Percentiles rank a stretch among this genome's conserved stretches.
Conservation (phyloP, 2,113 vertebrate genomes). For the Scortum barcoo region DNA sequence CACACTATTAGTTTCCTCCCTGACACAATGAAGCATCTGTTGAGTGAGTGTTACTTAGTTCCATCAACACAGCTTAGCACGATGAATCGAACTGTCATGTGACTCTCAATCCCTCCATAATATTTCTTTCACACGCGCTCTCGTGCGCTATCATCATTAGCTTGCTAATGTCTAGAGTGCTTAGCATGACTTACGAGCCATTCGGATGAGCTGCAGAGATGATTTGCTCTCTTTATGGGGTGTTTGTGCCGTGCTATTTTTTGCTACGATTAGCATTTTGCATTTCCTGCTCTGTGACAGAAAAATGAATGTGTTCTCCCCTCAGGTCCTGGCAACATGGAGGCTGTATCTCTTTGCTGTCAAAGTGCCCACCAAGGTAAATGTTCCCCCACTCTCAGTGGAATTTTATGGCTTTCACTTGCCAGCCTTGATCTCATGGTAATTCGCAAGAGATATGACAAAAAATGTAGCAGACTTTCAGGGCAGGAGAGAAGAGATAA, state of each 20-base stretch:
- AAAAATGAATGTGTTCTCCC: slow-evolving; percentile 73
- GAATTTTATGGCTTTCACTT: slow-evolving; percentile 71
- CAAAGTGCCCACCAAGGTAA: slow-evolving; percentile 93
- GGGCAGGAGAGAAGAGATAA: slow-evolving; percentile 42
- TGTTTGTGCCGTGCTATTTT: slow-evolving; percentile 68
- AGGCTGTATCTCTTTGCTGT: slow-evolving; percentile 90
- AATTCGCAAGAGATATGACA: slow-evolving; percentile 47
- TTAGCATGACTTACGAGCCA: slow-evolving; percentile 66
- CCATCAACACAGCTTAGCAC: slow-evolving; percentile 44
- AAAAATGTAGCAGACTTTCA: slow-evolving; percentile 35
- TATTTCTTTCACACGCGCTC: slow-evolving; percentile 43
- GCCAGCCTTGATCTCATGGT: slow-evolving; percentile 64
- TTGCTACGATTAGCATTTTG: slow-evolving; percentile 74
- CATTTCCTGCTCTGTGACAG: slow-evolving; percentile 73
- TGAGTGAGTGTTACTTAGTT: slow-evolving; percentile 43
- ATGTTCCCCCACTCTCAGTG: slow-evolving; percentile 49
- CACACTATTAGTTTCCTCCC: slow-evolving; percentile 1
- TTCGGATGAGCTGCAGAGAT: slow-evolving; percentile 57
- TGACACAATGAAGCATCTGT: slow-evolving; percentile 43
- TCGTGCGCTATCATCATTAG: slow-evolving; percentile 61
- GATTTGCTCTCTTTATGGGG: slow-evolving; percentile 68
- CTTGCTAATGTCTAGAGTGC: slow-evolving; percentile 67
- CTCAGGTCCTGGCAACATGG: slow-evolving; percentile 89
- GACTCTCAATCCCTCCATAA: slow-evolving; percentile 40
- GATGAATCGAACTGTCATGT: slow-evolving; percentile 42